Evolutionary conservation across 30 jellyfish, hydroid and myxozoan species (phyloP), one percentile per base, ranked within the genome.

Genomic region (Hydractinia symbiolongicarpus): DNA sequence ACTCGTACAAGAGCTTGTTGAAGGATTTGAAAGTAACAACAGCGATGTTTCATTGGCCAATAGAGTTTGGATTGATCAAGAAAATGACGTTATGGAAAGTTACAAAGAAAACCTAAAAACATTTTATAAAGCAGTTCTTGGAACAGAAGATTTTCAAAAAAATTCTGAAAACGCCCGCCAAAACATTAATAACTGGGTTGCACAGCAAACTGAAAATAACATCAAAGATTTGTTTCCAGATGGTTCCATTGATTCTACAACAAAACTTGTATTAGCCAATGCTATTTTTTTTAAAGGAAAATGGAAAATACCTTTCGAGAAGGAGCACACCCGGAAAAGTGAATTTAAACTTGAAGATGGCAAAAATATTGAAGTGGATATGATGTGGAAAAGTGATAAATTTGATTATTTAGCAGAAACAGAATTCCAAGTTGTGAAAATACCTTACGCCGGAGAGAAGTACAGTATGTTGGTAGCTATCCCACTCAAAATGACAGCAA

Each of bases 281-380:
- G 97, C 97, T 14, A 89, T 89, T 14, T 84, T 84, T 57, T 89
- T 89, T 73, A 89, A 89, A 30, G 95, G 88, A 8, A 50, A 81
- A n/a, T 89, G 97, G 97, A 50, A 62, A 71, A 78, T 64, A 9
- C 82, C 68, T 21, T 89, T 89, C 66, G 53, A 79, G 17, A 70
- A 51, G 19, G 13, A 55, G 40, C 54, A 50, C 53, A 84, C 97
- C 40, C 55, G 17, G 54, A n/a, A 61, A 10, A 13, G 79, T n/a
- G 21, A 71, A 8, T 86, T 86, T 78, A 16, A 79, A 58, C 53
- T 79, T 44, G 66, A 88, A 9, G 20, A 80, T 7, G 78, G 77
- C 51, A 62, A 72, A 67, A 55, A 13, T 5, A 72, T 74, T 66
- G 75, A 83, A 6, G 80, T 86, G 50, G 44, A 84, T 11, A 84